Evolutionary conservation across 2,113 vertebrate genomes (phyloP).

Genomic region (Microtus ochrogaster): DNA sequence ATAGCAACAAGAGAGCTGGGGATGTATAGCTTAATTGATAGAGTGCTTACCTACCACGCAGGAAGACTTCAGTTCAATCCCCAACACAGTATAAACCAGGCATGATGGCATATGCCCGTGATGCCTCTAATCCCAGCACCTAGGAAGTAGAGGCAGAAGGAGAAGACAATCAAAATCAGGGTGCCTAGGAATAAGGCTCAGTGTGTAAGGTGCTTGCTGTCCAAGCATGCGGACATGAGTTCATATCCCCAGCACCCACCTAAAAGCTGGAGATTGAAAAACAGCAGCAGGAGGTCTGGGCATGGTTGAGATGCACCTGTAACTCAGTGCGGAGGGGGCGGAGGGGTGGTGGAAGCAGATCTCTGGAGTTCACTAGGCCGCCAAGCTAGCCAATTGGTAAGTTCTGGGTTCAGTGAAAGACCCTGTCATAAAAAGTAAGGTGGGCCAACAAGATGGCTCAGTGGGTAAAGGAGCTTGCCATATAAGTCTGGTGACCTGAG

Average conservation of each 20-base stretch:
- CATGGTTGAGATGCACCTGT: not conserved
- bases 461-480: not conserved
- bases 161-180: not conserved
- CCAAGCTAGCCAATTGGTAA: not conserved
- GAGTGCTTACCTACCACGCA: not conserved
- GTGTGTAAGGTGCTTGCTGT: not conserved
- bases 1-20: constrained; percentile 21
- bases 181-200: not conserved
- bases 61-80: not conserved
- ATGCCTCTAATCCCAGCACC: not conserved
- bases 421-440: not conserved
- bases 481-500: not conserved
- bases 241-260: not conserved
- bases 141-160: not conserved
- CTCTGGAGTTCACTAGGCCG: not conserved
- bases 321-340: not conserved
- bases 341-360: not conserved
- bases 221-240: not conserved
- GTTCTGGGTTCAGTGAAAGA: not conserved
- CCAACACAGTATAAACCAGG: not conserved
- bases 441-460: not conserved
- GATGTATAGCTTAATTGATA: not conserved
- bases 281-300: not conserved
- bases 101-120: not conserved
- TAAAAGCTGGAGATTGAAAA: not conserved